Evolutionary conservation across 2,888 invertebrate species (phyloP).

Genomic region (Flexamia atlantica): DNA sequence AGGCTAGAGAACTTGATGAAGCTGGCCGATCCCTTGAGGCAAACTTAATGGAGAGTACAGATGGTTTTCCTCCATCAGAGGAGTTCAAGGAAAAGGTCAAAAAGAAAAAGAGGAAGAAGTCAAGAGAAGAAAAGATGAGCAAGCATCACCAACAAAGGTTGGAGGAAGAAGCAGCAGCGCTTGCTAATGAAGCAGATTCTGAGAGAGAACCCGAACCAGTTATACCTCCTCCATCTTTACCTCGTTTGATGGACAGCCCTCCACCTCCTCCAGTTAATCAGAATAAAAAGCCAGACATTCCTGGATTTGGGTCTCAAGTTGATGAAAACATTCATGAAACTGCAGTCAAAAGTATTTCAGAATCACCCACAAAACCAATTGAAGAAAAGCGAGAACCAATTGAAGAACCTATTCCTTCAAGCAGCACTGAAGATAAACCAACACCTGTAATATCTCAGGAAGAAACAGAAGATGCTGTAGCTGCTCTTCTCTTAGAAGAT

Average conservation of each 20-base stretch:
- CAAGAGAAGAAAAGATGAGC: slow-evolving; percentile 73
- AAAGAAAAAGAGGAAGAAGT: slow-evolving; percentile 91
- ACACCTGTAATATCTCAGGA: slow-evolving; percentile 88
- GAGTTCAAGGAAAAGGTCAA: slow-evolving; percentile 88
- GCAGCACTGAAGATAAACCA: slow-evolving; percentile 75
- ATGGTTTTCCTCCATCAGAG: slow-evolving; percentile 78
- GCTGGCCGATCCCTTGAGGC: slow-evolving; percentile 91
- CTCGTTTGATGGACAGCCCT: slow-evolving; percentile 68
- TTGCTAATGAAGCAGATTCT: slow-evolving; percentile 66
- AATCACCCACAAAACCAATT: slow-evolving; percentile 73
- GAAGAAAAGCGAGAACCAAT: slow-evolving; percentile 78
- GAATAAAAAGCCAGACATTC: slow-evolving; percentile 79
- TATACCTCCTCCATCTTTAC: slow-evolving; percentile 64
- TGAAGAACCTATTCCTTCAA: slow-evolving; percentile 78
- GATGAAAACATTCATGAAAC: slow-evolving; percentile 87
- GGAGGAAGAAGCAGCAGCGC: slow-evolving; percentile 66
- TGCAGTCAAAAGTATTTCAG: slow-evolving; percentile 88
- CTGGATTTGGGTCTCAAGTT: slow-evolving; percentile 82
- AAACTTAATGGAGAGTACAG: slow-evolving; percentile 84
- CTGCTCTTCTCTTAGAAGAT: slow-evolving; percentile 88
- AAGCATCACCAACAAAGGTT: slow-evolving; percentile 74
- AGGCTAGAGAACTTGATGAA: slow-evolving; percentile 82
- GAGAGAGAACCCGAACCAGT: slow-evolving; percentile 67
- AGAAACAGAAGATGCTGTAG: slow-evolving; percentile 95
- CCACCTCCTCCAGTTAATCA: slow-evolving; percentile 66